Evolutionary conservation across 2,113 vertebrate genomes (phyloP).

Genomic region (Stomatorhinus ivindoensis): DNA sequence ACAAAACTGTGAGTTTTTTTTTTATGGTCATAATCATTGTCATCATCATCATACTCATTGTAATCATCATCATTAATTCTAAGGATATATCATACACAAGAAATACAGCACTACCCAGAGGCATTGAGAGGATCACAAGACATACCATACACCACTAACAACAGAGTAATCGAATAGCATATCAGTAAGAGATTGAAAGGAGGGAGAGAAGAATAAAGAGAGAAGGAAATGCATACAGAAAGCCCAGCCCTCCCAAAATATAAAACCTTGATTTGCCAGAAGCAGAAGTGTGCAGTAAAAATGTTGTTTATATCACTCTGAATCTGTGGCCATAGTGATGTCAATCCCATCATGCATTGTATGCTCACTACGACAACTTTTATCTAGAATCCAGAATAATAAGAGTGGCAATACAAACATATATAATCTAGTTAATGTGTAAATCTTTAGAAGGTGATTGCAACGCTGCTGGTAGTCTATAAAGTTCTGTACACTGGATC

Average conservation of each 20-base stretch:
- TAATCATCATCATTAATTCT: constrained; percentile 57
- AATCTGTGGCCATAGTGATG: constrained; percentile 9
- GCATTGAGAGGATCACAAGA: constrained; percentile 63
- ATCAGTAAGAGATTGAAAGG: constrained; percentile 52
- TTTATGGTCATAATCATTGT: constrained; percentile 36
- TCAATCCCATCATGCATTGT: constrained; percentile 16
- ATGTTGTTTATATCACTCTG: background rate
- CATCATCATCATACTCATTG: constrained; percentile 41
- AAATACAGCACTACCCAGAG: constrained; percentile 66
- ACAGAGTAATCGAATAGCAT: constrained; percentile 58
- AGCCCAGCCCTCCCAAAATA: constrained; percentile 32
- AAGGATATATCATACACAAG: constrained; percentile 65
- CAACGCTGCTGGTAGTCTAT: background rate
- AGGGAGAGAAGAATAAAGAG: constrained; percentile 3
- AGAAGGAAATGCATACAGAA: constrained; percentile 39
- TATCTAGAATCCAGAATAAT: background rate
- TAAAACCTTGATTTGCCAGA: constrained; percentile 38
- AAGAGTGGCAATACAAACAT: background rate
- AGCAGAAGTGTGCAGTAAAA: background rate
- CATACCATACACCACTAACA: constrained; percentile 63
- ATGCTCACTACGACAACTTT: background rate
- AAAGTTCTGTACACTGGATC: background rate
- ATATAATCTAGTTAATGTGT: background rate
- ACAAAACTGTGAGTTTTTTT: constrained; percentile 39
- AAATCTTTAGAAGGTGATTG: background rate